These are phyloP conservation scores for Mechanitis mazaeus DNA, from an alignment of 2,888 invertebrate species.

Conservation along the genomic window DNA sequence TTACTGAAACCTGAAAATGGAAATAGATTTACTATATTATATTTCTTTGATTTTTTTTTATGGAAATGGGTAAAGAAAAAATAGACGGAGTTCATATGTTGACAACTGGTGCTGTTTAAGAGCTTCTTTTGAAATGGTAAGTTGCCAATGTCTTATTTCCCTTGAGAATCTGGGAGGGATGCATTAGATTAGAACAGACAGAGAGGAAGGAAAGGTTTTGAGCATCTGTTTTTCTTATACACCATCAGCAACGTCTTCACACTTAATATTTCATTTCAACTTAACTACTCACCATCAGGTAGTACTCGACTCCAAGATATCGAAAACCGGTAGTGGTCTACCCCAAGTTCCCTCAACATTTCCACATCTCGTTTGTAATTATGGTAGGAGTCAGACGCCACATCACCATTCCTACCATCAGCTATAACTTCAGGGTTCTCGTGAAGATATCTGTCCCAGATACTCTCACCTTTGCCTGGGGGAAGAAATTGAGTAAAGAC, in stretches of 20 bases:
- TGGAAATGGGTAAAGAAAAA: neutral
- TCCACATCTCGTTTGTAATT: slow-evolving; percentile 74
- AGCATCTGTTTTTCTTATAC: no score
- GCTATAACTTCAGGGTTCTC: slow-evolving; percentile 38
- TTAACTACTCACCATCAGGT: slow-evolving; percentile 45
- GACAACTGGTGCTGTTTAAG: no score
- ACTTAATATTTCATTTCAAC: neutral
- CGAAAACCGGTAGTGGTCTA: slow-evolving; percentile 75
- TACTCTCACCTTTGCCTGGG: slow-evolving; percentile 77
- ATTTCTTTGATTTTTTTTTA: neutral
- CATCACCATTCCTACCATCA: slow-evolving; percentile 75
- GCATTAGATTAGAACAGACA: no score
- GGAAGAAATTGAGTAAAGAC: no score
- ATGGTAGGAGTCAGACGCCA: slow-evolving; percentile 81
- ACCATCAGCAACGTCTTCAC: neutral
- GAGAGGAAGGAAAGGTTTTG: no score
- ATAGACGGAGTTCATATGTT: no score
- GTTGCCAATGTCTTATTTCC: no score
- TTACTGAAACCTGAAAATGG: slow-evolving; percentile 46
- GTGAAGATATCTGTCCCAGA: slow-evolving; percentile 75
- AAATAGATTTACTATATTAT: neutral
- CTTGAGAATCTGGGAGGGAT: no score
- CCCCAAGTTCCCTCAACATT: slow-evolving; percentile 63
- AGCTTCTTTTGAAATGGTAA: no score
- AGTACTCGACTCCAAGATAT: slow-evolving; percentile 75